These are phyloP conservation scores for Metellina segmentata DNA, from an alignment of 2,888 invertebrate species.

Conservation along the genomic window DNA sequence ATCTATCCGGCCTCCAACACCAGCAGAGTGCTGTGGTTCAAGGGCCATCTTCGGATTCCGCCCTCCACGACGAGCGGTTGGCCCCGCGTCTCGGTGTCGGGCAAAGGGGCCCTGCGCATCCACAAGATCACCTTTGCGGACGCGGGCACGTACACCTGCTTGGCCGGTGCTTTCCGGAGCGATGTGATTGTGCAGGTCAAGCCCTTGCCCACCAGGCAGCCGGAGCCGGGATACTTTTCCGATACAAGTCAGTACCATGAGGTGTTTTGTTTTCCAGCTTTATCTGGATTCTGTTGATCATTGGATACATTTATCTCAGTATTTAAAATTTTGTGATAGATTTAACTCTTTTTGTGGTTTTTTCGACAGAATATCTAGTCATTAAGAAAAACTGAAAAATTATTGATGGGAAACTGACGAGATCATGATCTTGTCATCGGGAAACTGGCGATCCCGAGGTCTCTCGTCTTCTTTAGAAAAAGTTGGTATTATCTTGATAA, in stretches of 20 bases:
- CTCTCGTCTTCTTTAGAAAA: no score
- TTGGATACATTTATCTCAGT: no score
- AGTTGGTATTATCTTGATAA: no score
- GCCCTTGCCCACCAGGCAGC: slow-evolving; percentile 57
- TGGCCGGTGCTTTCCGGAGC: slow-evolving; percentile 86
- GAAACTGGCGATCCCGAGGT: no score
- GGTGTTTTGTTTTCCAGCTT: no score
- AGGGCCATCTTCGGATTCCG: slow-evolving; percentile 64
- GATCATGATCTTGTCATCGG: no score
- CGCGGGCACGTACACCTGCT: slow-evolving; percentile 92
- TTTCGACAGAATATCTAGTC: no score
- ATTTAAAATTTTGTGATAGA: no score
- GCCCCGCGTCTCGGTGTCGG: slow-evolving; percentile 68
- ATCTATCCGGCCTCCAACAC: slow-evolving; percentile 15
- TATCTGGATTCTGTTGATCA: no score
- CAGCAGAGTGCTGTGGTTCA: slow-evolving; percentile 70
- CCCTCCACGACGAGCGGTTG: slow-evolving; percentile 57
- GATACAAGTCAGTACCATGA: slow-evolving; percentile 35
- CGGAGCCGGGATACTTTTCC: slow-evolving; percentile 27
- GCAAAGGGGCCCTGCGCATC: slow-evolving; percentile 89
- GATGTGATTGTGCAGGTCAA: slow-evolving; percentile 60
- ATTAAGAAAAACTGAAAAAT: no score
- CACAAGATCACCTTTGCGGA: slow-evolving; percentile 90
- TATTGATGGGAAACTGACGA: no score
- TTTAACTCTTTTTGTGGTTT: no score